phyloP scores from a whole-genome alignment of 2,113 vertebrate genomes.

The Plotosus lineatus region DNA sequence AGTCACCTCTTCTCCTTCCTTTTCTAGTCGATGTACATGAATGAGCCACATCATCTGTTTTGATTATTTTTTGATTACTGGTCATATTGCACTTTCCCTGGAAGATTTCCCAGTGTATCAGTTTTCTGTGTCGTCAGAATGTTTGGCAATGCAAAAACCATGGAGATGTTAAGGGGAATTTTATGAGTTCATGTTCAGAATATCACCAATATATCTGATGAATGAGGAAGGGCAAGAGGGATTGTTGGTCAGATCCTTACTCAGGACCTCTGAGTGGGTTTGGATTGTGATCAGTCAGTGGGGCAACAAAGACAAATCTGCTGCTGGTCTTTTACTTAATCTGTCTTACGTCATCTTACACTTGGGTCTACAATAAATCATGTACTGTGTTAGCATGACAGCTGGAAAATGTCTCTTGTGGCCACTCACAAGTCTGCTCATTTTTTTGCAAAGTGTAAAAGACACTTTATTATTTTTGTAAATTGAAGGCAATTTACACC shows the following conservation, averaged over 20 bases:
- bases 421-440: background rate
- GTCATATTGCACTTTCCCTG: slow-evolving; percentile 7
- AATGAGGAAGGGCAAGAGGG: background rate
- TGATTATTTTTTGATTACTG: slow-evolving; percentile 1
- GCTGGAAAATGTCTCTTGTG: background rate
- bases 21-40: slow-evolving; percentile 10
- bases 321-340: slow-evolving; percentile 40
- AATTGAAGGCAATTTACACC: background rate
- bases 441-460: background rate
- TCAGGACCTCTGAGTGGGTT: slow-evolving; percentile 3
- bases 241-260: slow-evolving; percentile 8
- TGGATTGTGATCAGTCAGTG: slow-evolving; percentile 27
- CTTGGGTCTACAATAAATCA: slow-evolving; percentile 14
- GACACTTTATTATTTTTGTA: background rate
- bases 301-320: slow-evolving; percentile 26
- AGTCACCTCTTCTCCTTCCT: background rate
- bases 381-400: slow-evolving; percentile 9
- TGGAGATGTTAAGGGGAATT: background rate
- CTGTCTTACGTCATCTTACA: background rate
- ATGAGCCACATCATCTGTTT: slow-evolving; percentile 20
- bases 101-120: slow-evolving; percentile 36
- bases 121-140: slow-evolving; percentile 3
- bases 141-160: background rate
- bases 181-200: slow-evolving; percentile 23
- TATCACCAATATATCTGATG: background rate